phyloP scores from a whole-genome alignment of 2,888 invertebrate species.

The Peribatodes rhomboidaria region DNA sequence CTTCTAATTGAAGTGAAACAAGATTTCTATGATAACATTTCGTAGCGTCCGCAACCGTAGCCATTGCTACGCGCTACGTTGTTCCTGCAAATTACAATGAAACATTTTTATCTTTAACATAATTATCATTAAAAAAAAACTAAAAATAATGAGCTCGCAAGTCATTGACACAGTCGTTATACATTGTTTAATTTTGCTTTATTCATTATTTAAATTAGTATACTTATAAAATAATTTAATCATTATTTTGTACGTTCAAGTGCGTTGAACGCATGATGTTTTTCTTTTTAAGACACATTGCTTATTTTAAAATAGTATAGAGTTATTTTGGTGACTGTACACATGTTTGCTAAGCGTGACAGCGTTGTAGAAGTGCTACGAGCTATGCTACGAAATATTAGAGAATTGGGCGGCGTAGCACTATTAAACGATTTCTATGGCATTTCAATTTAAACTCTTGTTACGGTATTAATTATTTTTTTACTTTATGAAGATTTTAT shows the following conservation, averaged over 20 bases:
- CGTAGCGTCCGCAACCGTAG: not conserved
- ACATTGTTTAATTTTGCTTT: not conserved
- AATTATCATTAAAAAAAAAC: not conserved
- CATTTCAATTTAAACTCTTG: too few relatives aligned
- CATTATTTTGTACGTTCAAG: not conserved
- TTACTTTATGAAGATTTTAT: too few relatives aligned
- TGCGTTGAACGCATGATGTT: not conserved
- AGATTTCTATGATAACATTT: not conserved
- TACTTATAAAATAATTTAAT: not conserved
- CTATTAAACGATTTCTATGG: not conserved
- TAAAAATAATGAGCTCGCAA: not conserved
- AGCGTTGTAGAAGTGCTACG: constrained; percentile 44
- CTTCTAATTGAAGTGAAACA: not conserved
- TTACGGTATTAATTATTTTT: too few relatives aligned
- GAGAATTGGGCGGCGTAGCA: constrained; percentile 12
- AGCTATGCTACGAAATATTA: constrained; percentile 41
- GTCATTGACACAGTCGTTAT: not conserved
- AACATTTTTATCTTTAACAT: not conserved
- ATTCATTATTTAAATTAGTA: constrained; percentile 6
- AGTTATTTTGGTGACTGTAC: not conserved
- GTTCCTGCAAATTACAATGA: not conserved
- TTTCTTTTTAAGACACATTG: not conserved
- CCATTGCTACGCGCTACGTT: not conserved
- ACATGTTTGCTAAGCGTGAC: constrained; percentile 29
- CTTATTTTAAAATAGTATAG: too few relatives aligned